Conservation (phyloP, 2,113 vertebrate species). For the Cepphus grylle region DNA sequence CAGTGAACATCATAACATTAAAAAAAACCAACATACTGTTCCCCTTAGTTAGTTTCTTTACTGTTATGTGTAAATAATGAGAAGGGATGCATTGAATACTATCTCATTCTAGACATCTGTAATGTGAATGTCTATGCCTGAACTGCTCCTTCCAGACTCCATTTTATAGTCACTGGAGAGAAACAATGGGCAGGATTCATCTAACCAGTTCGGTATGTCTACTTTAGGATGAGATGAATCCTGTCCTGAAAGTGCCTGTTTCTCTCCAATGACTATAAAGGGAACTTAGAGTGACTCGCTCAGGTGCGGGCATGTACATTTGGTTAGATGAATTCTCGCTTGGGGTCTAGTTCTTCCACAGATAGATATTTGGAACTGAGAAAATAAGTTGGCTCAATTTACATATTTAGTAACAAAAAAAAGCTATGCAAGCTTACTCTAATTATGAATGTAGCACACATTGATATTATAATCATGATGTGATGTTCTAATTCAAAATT, state of each 20-base stretch:
- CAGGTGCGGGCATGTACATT: slow-evolving; percentile 15
- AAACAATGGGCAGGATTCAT: not conserved
- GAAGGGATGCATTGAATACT: slow-evolving; percentile 14
- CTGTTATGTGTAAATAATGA: slow-evolving; percentile 52
- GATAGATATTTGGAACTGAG: not conserved
- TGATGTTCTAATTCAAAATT: not conserved
- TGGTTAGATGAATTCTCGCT: not conserved
- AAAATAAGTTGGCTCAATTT: not conserved
- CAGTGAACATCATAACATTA: not conserved
- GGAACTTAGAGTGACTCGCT: not conserved
- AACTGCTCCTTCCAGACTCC: slow-evolving; percentile 21
- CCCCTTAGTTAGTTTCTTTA: not conserved
- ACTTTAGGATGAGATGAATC: slow-evolving; percentile 22
- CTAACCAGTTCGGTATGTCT: not conserved
- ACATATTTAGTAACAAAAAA: not conserved
- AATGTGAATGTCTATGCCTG: not conserved
- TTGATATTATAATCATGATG: not conserved
- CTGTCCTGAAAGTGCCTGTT: not conserved
- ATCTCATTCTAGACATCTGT: not conserved
- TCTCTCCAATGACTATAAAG: not conserved
- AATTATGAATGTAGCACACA: not conserved
- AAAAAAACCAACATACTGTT: not conserved
- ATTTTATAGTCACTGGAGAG: slow-evolving; percentile 4
- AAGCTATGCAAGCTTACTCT: not conserved
- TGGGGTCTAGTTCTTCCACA: not conserved